These are phyloP conservation scores for Metallyticus violacea DNA, from an alignment of 2,888 invertebrate genomes.

Conservation along the genomic window DNA sequence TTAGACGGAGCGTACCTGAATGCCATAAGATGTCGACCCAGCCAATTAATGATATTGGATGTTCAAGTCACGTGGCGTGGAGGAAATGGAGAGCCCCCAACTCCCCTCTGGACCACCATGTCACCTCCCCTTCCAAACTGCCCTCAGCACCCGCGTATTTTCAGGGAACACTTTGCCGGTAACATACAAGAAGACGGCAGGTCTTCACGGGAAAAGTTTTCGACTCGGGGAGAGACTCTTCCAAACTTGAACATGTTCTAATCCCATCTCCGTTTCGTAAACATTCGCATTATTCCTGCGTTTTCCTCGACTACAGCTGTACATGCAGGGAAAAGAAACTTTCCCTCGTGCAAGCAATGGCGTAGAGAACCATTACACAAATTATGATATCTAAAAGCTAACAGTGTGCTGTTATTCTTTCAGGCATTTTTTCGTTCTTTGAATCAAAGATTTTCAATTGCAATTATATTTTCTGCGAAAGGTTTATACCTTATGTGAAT, in stretches of 20 bases:
- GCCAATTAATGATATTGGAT: constrained; percentile 32
- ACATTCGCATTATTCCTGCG: not conserved
- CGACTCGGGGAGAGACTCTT: not conserved
- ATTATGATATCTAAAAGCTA: too few species aligned
- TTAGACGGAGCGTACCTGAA: not conserved
- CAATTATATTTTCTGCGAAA: too few species aligned
- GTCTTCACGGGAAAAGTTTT: not conserved
- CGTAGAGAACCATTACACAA: too few species aligned
- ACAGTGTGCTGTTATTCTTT: too few species aligned
- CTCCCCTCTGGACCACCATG: constrained; percentile 2
- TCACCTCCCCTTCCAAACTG: not conserved
- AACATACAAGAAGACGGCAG: not conserved
- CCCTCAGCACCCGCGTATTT: not conserved
- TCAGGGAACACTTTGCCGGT: not conserved
- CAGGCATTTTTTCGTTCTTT: too few species aligned
- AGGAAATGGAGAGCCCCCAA: constrained; percentile 30
- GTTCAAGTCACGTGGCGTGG: constrained; percentile 31
- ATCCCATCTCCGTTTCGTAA: not conserved
- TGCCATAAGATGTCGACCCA: constrained; percentile 27
- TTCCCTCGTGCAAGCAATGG: too few species aligned
- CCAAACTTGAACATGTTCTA: not conserved
- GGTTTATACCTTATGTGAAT: too few species aligned
- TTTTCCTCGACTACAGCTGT: not conserved
- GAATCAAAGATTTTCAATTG: too few species aligned
- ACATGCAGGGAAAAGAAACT: too few species aligned